Evolutionary conservation across 92 coral and sea anemone species (phyloP).

Genomic region (Virgularia gustaviana): DNA sequence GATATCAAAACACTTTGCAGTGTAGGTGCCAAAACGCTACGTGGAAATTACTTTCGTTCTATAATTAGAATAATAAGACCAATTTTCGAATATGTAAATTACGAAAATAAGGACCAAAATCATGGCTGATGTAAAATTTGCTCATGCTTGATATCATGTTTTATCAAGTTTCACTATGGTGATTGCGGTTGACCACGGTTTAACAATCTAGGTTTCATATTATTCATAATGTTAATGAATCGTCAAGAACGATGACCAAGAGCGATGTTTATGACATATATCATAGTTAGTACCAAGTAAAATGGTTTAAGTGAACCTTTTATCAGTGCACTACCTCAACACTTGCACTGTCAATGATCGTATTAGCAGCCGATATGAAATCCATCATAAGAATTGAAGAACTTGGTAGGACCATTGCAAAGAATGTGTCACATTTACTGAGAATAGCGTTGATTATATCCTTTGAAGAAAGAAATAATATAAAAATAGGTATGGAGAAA

Average conservation of each 20-base stretch:
- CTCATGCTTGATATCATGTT: too few relatives aligned
- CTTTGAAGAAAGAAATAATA: conserved; percentile 30
- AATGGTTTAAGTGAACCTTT: background rate
- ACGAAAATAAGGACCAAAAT: too few relatives aligned
- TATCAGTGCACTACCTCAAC: conserved; percentile 84
- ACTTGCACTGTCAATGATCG: conserved; percentile 68
- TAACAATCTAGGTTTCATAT: too few relatives aligned
- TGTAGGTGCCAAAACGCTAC: too few relatives aligned
- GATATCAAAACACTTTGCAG: too few relatives aligned
- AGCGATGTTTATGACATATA: background rate
- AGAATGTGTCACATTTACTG: conserved; percentile 83
- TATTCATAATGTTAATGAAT: too few relatives aligned
- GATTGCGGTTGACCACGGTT: too few relatives aligned
- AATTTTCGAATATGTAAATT: too few relatives aligned
- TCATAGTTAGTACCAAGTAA: background rate
- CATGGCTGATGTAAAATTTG: too few relatives aligned
- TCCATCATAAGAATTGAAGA: conserved; percentile 83
- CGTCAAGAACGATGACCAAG: background rate
- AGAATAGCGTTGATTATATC: conserved; percentile 87
- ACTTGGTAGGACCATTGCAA: conserved; percentile 83
- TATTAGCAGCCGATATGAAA: conserved; percentile 84
- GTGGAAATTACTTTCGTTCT: too few relatives aligned
- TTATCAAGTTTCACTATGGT: too few relatives aligned
- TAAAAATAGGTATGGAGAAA: background rate
- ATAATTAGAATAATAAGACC: too few relatives aligned